Evolutionary conservation across 2,797 vertebrate genomes (phyloP).

Genomic region (Pygocentrus nattereri): DNA sequence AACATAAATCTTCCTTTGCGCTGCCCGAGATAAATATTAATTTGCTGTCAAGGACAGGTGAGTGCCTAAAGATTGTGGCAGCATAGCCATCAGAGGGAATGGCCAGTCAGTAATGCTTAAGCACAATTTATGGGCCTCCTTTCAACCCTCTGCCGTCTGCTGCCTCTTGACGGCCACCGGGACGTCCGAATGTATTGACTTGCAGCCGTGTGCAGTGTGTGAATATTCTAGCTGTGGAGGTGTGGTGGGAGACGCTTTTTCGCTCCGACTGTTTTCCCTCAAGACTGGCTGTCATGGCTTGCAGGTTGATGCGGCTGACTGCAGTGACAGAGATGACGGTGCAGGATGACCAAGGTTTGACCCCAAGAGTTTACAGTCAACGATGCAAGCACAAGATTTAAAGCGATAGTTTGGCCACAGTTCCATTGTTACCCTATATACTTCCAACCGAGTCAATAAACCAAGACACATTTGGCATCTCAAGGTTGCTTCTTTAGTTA

Average conservation of each 20-base stretch:
- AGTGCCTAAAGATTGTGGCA: slow-evolving; percentile 55
- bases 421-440: not conserved
- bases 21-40: slow-evolving; percentile 60
- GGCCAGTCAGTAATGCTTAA: slow-evolving; percentile 53
- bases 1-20: slow-evolving; percentile 61
- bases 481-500: too few relatives aligned
- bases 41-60: slow-evolving; percentile 64
- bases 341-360: slow-evolving; percentile 52
- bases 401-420: not conserved
- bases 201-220: slow-evolving; percentile 22
- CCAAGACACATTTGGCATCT: too few relatives aligned
- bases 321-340: slow-evolving; percentile 39
- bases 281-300: slow-evolving; percentile 56
- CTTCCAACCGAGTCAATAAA: not conserved
- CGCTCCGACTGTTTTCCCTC: slow-evolving; percentile 37
- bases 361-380: slow-evolving; percentile 34
- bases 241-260: slow-evolving; percentile 27
- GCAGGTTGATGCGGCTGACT: slow-evolving; percentile 36
- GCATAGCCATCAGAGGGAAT: slow-evolving; percentile 37
- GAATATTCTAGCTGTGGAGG: slow-evolving; percentile 20
- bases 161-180: slow-evolving; percentile 10
- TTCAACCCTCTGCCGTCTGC: slow-evolving; percentile 1
- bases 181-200: slow-evolving; percentile 23
- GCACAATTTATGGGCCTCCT: slow-evolving; percentile 54
- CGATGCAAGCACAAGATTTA: slow-evolving; percentile 1